A percentile compares a stretch with the other conserved stretches of the same genome.
Conservation (phyloP, 2,888 invertebrate genomes). For the Philereme vetulata region DNA sequence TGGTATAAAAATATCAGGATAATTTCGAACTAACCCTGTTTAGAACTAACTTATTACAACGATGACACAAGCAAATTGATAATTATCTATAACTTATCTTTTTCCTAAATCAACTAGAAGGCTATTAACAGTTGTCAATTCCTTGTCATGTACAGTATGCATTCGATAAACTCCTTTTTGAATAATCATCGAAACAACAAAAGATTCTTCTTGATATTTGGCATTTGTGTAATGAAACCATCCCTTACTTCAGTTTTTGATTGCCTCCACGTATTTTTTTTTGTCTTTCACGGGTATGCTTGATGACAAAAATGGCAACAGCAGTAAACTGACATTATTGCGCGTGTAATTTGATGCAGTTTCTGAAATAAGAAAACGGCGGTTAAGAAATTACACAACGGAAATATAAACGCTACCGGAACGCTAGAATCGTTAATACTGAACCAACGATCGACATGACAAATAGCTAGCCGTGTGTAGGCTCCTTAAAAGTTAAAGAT, state of each 20-base stretch:
- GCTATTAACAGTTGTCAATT: constrained; percentile 8
- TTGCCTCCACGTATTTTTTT: constrained; percentile 12
- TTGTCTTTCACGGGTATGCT: constrained; percentile 14
- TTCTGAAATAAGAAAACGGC: neutral
- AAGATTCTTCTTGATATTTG: constrained; percentile 13
- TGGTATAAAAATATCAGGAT: too few relatives aligned
- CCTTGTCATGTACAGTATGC: constrained; percentile 13
- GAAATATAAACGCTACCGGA: too few relatives aligned
- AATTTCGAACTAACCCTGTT: too few relatives aligned
- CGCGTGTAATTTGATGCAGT: neutral
- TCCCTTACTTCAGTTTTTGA: constrained; percentile 16
- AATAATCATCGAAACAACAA: constrained; percentile 13
- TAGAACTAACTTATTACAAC: too few relatives aligned
- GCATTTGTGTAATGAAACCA: constrained; percentile 13
- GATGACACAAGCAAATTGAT: too few relatives aligned
- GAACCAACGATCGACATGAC: too few relatives aligned
- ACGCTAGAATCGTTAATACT: too few relatives aligned
- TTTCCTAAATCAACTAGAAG: too few relatives aligned
- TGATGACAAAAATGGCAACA: constrained; percentile 10
- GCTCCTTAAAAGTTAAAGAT: too few relatives aligned
- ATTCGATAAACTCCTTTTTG: constrained; percentile 13
- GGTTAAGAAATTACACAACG: too few relatives aligned
- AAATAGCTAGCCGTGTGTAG: too few relatives aligned
- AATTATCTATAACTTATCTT: too few relatives aligned
- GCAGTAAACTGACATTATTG: constrained; percentile 3